Conservation (phyloP, 2,113 vertebrate species). For the Plecturocebus donacophilus region DNA sequence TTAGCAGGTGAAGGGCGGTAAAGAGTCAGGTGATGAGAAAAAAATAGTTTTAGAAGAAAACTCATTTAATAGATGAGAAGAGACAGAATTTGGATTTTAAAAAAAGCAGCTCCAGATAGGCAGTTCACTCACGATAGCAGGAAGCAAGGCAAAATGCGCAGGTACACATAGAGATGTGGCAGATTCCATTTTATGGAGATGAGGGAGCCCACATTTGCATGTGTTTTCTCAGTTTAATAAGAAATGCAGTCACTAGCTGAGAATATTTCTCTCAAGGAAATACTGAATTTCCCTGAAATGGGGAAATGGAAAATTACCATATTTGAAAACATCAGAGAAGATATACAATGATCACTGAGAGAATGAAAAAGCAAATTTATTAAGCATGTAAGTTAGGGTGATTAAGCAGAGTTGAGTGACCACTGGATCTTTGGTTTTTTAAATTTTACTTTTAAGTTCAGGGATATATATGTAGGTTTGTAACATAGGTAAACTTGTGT, state of each 20-base stretch:
- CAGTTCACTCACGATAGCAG: background rate
- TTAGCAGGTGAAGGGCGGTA: background rate
- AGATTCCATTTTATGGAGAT: background rate
- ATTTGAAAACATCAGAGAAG: background rate
- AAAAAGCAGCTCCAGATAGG: background rate
- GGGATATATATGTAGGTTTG: accelerated
- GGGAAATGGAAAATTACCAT: background rate
- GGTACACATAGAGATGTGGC: background rate
- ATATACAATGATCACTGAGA: background rate
- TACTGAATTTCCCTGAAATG: too few species aligned
- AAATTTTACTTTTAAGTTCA: background rate
- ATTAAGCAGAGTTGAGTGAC: background rate
- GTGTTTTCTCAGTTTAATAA: background rate
- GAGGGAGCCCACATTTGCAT: background rate
- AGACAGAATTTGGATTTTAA: background rate
- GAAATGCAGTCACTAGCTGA: background rate
- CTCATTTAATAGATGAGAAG: background rate
- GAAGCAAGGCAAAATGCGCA: background rate
- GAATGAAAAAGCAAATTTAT: background rate
- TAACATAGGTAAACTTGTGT: too few species aligned
- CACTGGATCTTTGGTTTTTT: background rate
- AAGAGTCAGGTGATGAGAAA: background rate
- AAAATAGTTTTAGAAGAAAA: background rate
- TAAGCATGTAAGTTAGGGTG: background rate
- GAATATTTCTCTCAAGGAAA: too few species aligned